phyloP scores from a whole-genome alignment of 2,888 invertebrate genomes.

The Diplazon laetatorius region DNA sequence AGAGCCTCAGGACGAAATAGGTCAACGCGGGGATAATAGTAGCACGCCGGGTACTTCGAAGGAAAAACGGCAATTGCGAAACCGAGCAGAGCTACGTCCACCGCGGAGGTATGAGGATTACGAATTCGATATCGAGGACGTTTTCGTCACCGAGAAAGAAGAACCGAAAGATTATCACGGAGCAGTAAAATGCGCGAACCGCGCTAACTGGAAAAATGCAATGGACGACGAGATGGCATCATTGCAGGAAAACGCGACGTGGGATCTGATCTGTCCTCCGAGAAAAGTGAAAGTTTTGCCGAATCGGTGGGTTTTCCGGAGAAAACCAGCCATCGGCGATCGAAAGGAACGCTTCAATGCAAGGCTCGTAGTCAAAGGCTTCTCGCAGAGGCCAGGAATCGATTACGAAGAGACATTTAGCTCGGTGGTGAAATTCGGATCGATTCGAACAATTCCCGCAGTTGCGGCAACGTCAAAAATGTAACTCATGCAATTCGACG shows the following conservation, averaged over 20 bases:
- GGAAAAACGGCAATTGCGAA: not conserved
- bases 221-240: conserved; percentile 41
- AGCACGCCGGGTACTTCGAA: not conserved
- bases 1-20: not conserved
- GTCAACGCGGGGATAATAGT: not conserved
- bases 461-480: conserved; percentile 66
- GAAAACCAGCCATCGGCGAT: conserved; percentile 25
- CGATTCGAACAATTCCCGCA: conserved; percentile 66
- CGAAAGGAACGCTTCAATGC: conserved; percentile 21
- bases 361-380: conserved; percentile 46
- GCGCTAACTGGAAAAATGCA: conserved; percentile 39
- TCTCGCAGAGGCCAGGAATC: conserved; percentile 64
- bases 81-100: not conserved
- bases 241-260: conserved; percentile 40
- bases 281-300: conserved; percentile 8
- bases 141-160: not conserved
- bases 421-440: conserved; percentile 68
- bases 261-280: conserved; percentile 33
- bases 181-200: conserved; percentile 30
- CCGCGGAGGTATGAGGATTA: conserved; percentile 6
- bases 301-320: conserved; percentile 35
- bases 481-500: conserved; percentile 68
- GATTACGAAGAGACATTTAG: conserved; percentile 73
- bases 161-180: conserved; percentile 25
- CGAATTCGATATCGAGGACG: not conserved